phyloP scores from a whole-genome alignment of 2,888 invertebrate species.

The Drosophila mimica region DNA sequence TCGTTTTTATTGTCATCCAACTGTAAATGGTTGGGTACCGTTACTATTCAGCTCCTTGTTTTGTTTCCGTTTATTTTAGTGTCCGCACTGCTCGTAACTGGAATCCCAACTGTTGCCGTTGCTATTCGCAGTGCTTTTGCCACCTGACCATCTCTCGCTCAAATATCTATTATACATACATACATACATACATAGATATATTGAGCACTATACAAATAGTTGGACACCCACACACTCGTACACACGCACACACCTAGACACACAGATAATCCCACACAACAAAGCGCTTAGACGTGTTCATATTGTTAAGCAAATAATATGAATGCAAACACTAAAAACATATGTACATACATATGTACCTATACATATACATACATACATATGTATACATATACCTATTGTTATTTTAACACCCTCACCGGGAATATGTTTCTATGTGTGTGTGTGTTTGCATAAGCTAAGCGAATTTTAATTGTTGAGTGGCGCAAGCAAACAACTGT shows the following conservation, averaged over 20 bases:
- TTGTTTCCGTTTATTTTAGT: not conserved
- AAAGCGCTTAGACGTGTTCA: conserved; percentile 64
- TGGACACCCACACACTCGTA: conserved; percentile 12
- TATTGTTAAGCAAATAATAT: conserved; percentile 71
- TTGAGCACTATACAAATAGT: conserved; percentile 58
- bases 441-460: conserved; percentile 1
- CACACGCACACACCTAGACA: conserved; percentile 9
- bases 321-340: conserved; percentile 6
- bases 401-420: conserved; percentile 6
- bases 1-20: conserved; percentile 38
- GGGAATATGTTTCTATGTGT: not conserved
- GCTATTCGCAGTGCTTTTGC: conserved; percentile 13
- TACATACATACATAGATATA: not conserved
- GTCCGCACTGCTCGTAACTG: conserved; percentile 27
- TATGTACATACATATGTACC: not conserved
- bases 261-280: conserved; percentile 4
- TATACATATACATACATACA: not conserved
- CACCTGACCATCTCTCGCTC: conserved; percentile 36
- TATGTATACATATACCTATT: conserved; percentile 16
- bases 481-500: not conserved
- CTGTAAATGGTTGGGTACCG: not conserved
- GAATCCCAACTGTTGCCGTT: conserved; percentile 46
- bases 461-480: conserved; percentile 9
- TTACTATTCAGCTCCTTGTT: conserved; percentile 7
- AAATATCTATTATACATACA: conserved; percentile 42